Conservation (phyloP, 2,797 vertebrate genomes). For the Hyperoplus immaculatus region DNA sequence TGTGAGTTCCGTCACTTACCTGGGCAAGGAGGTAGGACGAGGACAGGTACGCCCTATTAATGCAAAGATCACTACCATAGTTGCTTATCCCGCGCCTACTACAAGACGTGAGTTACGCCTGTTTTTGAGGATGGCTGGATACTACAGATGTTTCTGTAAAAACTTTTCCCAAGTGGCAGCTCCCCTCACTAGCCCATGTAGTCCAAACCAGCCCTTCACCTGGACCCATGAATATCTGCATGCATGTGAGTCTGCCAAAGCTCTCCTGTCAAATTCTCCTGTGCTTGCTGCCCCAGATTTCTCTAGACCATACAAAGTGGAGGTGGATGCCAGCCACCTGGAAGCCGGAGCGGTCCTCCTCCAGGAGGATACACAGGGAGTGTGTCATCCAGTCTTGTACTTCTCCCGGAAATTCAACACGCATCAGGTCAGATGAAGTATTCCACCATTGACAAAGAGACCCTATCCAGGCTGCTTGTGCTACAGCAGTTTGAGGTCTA, state of each 20-base stretch:
- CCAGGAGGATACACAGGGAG: neutral
- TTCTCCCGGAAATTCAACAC: neutral
- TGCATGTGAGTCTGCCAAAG: neutral
- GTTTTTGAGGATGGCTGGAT: no score
- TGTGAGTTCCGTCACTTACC: neutral
- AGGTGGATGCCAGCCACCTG: rapidly evolving
- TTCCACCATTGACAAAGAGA: neutral
- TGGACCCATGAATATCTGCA: no score
- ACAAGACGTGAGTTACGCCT: no score
- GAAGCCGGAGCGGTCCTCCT: neutral
- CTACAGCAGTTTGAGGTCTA: neutral
- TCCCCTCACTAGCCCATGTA: neutral
- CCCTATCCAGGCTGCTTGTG: neutral
- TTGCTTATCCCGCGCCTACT: no score
- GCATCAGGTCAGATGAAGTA: neutral
- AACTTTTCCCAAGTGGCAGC: no score
- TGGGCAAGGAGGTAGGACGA: no score
- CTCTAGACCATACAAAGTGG: neutral
- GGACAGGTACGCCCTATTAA: no score
- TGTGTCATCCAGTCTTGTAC: neutral
- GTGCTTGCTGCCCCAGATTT: neutral
- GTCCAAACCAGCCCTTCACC: neutral
- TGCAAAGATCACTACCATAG: no score
- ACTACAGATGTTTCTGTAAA: no score
- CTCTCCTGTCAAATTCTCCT: neutral